phyloP scores from a whole-genome alignment of 2,888 invertebrate species.

The Ecdyonurus torrentis region DNA sequence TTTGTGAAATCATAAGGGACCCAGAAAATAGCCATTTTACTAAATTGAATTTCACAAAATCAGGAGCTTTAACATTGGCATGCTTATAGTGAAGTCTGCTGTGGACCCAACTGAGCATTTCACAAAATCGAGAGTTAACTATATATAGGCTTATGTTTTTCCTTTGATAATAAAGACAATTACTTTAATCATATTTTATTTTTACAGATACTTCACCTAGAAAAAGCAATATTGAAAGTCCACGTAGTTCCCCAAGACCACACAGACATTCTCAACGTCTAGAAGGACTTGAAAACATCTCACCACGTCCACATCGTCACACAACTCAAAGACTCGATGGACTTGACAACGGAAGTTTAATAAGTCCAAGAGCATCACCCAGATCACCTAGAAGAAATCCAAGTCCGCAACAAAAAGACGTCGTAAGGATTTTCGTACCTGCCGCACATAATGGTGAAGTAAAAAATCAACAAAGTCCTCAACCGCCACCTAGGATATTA shows the following conservation, averaged over 20 bases:
- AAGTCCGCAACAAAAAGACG: slow-evolving; percentile 27
- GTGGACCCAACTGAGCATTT: no score
- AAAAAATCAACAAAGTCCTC: slow-evolving; percentile 33
- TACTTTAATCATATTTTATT: neutral
- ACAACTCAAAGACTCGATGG: slow-evolving; percentile 43
- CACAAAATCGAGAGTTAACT: no score
- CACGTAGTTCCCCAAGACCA: neutral
- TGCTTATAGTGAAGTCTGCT: no score
- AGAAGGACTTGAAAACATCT: neutral
- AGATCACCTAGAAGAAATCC: slow-evolving; percentile 21
- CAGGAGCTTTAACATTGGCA: no score
- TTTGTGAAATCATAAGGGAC: no score
- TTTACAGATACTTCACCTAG: neutral
- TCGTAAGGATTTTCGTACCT: slow-evolving; percentile 63
- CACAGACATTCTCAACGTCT: neutral
- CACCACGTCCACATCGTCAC: no score
- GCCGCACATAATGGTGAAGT: slow-evolving; percentile 34
- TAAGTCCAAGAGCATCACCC: slow-evolving; percentile 23
- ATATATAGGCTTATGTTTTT: no score
- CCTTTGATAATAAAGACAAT: no score
- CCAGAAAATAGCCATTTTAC: no score
- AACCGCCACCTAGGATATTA: slow-evolving; percentile 24
- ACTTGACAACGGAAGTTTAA: slow-evolving; percentile 25
- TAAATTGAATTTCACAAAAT: no score
- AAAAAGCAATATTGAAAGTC: neutral